Base-by-base conservation (phyloP, 2,888 invertebrate genomes). In the Anoplius nigerrimus region DNA sequence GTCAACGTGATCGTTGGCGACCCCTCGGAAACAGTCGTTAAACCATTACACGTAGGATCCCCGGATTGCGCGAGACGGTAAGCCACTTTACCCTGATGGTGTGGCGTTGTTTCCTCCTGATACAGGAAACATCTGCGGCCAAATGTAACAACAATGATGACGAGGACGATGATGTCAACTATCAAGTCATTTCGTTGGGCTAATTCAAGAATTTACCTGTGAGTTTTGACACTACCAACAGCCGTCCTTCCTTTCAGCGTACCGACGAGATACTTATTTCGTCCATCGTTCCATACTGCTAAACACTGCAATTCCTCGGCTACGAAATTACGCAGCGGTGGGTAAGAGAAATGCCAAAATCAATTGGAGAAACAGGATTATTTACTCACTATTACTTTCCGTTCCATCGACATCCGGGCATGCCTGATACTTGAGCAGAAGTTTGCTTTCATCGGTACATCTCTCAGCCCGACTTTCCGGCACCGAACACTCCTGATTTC, bases 201-300 rank as follows among this genome's bases (percentile, higher is more conserved):
- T n/a, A n/a, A n/a, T 24, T 6, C 11, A 11, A 52, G 22, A 54
- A 22, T 51, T 86, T 91, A 95, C 90, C 95, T 92, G 89, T 95
- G 97, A 55, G 93, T 92, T 80, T 95, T 95, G 83, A 95, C 95
- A 79, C 94, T 93, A 16, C 92, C 90, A 20, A 91, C 87, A 27
- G 90, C 84, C 78, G 90, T 91, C 62, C 92, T 87, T 42, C 92
- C 88, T n/a, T 93, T 92, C 76, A 95, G 91, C 78, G 93, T 92
- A 0, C 95, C 95, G 58, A 95, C 93, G 55, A 96, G 90, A 87
- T 95, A 96, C 62, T 94, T 91, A 57, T 93, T 94, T 45, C 94
- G 93, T 0, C 95, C 95, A 78, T 96, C 95, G 87, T 94, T 95
- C 96, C 96, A 96, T 18, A 92, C 92, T 2, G 95, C 96, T 65